phyloP scores from a whole-genome alignment of 2,113 vertebrate species.

The Ailurus styani region DNA sequence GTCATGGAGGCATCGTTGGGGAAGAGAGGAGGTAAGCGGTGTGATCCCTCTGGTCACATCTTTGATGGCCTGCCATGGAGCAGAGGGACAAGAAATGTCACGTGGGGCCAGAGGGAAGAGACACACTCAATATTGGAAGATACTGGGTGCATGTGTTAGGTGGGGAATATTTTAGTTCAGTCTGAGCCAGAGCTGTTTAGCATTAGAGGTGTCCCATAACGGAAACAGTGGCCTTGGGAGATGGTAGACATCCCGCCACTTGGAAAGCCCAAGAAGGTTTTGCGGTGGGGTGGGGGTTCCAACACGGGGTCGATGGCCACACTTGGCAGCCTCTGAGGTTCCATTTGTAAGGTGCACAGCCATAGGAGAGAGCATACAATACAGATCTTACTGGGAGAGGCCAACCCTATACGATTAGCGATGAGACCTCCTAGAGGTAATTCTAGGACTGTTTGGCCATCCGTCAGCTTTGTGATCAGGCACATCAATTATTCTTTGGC shows the following conservation, averaged over 20 bases:
- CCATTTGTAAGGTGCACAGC: no score
- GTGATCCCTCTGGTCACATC: accelerated
- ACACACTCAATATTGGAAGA: background rate
- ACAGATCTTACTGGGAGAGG: background rate
- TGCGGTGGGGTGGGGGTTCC: background rate
- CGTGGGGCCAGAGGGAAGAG: background rate
- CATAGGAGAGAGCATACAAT: background rate
- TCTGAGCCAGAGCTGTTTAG: background rate
- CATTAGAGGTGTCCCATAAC: background rate
- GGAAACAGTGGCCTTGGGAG: background rate
- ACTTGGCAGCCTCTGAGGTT: background rate
- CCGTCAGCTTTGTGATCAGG: background rate
- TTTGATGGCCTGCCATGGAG: background rate
- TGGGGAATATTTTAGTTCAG: background rate
- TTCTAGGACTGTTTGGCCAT: background rate
- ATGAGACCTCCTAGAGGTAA: background rate
- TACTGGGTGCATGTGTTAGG: background rate
- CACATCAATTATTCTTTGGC: background rate
- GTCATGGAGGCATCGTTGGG: background rate
- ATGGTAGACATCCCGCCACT: background rate
- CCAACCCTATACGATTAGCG: background rate
- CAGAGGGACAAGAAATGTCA: background rate
- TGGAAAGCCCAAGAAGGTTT: background rate
- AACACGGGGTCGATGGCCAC: no score
- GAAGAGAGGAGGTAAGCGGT: background rate